Evolutionary conservation across 2,888 invertebrate species (phyloP), one percentile per base, ranked within the genome.

Genomic region (Pyralis farinalis): DNA sequence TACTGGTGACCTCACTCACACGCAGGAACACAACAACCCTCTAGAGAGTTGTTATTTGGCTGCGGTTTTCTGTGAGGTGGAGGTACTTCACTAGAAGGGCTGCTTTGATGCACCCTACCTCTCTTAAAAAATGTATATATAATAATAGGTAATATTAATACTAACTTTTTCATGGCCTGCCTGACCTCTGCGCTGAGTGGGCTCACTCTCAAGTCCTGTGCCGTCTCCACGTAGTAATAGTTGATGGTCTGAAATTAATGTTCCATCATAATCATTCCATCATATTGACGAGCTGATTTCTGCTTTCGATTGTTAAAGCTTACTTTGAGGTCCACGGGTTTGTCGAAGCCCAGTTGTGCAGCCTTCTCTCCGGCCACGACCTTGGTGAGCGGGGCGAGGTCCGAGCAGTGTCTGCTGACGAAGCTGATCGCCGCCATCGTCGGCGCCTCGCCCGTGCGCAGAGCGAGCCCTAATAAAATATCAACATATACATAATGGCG

Each of bases 381-480:
- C 78, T 92, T 93, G 1, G 96, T 90, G 46, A 97, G 85, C 0
- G 97, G 96, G 16, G 91, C 81, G 40, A 99, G 88, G 85, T 99
- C 99, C 11, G 90, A 90, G 10, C 94, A 92, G 71, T 93, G 93
- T 34, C 94, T 92, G 44, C 94, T 91, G 72, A 97, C 91, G 31
- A 98, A 97, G 0, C 98, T 98, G 0, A 93, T 93, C 10, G 92
- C 91, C 0, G 97, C 94, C 93, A 98, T 97, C 0, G 95, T 93
- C 1, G 92, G 86, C n/a, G 89, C 82, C 53, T 92, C 91, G 1
- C 94, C 93, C 0, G 91, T 91, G 40, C 95, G 90, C 30, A 94
- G 91, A 0, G 94, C 93, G 11, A 96, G 91, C 0, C 95, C 93
- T 93, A 52, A 16, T 4, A 16, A 16, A n/a, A n/a, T n/a, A n/a